Evolutionary conservation across 2,797 vertebrate species (phyloP).

Genomic region (Antrozous pallidus): DNA sequence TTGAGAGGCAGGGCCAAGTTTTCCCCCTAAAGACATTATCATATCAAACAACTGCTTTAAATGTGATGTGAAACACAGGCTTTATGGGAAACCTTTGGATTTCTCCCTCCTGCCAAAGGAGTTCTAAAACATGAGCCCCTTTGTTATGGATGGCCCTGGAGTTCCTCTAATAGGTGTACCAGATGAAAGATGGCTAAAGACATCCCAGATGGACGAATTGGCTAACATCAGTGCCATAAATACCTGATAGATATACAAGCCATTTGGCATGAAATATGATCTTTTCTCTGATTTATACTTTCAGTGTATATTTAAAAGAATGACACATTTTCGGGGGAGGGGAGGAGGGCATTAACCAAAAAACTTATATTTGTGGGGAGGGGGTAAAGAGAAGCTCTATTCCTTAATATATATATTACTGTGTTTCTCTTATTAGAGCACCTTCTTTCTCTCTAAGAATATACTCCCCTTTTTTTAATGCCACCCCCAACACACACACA

Average conservation of each 20-base stretch:
- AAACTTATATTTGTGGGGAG: neutral
- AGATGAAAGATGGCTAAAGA: slow-evolving; percentile 48
- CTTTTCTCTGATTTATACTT: slow-evolving; percentile 47
- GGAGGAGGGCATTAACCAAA: neutral
- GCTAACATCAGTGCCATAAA: slow-evolving; percentile 44
- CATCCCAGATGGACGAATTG: slow-evolving; percentile 45
- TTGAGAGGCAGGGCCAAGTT: slow-evolving; percentile 34
- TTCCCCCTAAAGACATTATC: slow-evolving; percentile 28
- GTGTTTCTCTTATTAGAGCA: neutral
- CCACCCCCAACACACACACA: too few relatives aligned
- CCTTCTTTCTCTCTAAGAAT: neutral
- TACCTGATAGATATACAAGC: slow-evolving; percentile 40
- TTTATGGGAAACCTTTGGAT: slow-evolving; percentile 54
- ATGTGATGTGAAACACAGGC: neutral
- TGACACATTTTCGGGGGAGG: neutral
- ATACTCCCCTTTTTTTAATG: neutral
- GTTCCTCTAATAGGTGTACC: slow-evolving; percentile 42
- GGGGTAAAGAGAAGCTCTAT: neutral
- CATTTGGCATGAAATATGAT: slow-evolving; percentile 5
- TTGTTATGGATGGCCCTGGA: slow-evolving; percentile 36
- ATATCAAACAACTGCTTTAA: slow-evolving; percentile 48
- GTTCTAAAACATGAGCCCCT: slow-evolving; percentile 45
- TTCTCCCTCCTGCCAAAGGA: slow-evolving; percentile 14
- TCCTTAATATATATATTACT: neutral
- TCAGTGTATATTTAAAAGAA: slow-evolving; percentile 41